Evolutionary conservation across 2,113 vertebrate species (phyloP), one percentile per base, ranked within the genome.

Genomic region (Pipa parva): DNA sequence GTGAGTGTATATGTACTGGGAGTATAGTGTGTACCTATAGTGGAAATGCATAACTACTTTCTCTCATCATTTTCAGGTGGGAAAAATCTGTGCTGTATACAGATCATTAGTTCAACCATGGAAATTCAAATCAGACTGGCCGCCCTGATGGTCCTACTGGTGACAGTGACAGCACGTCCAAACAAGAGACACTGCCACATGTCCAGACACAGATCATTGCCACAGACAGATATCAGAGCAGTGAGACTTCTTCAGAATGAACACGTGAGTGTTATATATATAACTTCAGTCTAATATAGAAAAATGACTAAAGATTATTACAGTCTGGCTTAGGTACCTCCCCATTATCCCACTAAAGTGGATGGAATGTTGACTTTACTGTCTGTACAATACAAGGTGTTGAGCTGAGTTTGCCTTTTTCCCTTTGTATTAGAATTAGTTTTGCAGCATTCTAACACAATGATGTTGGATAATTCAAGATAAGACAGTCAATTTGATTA

Each of bases 241-340:
- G 20, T 63, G 28, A 63, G 29, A 63, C 48, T 17, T 12, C 48
- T 63, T 7, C 61, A 63, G 13, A 51, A 50, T 51, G 48, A 51
- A 12, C 28, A 36, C 11, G 61, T 63, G 51, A 52, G 48, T 37
- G 13, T 27, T 6, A 28, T 55, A n/a, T 28, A 8, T 13, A n/a
- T n/a, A n/a, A n/a, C n/a, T n/a, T n/a, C n/a, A n/a, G n/a, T n/a
- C n/a, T n/a, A n/a, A n/a, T n/a, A n/a, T n/a, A n/a, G n/a, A n/a
- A n/a, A n/a, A n/a, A n/a, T n/a, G n/a, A n/a, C n/a, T n/a, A n/a
- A n/a, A n/a, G n/a, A n/a, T n/a, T n/a, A n/a, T n/a, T n/a, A n/a
- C n/a, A n/a, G n/a, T n/a, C n/a, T n/a, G n/a, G n/a, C n/a, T n/a
- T n/a, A n/a, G n/a, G n/a, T n/a, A n/a, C n/a, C n/a, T n/a, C n/a